These are phyloP conservation scores for Progne subis DNA, from an alignment of 2,113 vertebrate species.

Conservation along the genomic window DNA sequence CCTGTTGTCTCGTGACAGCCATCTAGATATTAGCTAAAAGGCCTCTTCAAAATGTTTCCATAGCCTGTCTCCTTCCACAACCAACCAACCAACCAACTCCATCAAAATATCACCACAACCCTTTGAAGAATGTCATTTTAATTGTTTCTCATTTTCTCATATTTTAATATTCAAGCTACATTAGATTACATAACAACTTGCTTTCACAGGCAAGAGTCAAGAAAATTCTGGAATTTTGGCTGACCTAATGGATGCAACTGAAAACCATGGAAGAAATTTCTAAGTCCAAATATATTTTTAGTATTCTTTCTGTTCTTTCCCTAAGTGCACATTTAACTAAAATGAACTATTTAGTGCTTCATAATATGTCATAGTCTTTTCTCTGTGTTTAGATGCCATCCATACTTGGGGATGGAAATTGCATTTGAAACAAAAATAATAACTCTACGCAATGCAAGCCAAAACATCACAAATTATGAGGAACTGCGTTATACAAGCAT, in stretches of 20 bases:
- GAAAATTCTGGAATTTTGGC: background rate
- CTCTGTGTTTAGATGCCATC: background rate
- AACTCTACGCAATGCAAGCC: fast-evolving
- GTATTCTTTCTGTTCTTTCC: background rate
- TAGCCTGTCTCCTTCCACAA: background rate
- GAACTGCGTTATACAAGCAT: background rate
- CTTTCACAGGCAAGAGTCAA: background rate
- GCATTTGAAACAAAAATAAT: background rate
- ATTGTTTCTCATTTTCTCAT: background rate
- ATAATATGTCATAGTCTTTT: background rate
- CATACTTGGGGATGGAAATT: background rate
- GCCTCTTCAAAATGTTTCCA: background rate
- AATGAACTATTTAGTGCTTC: background rate
- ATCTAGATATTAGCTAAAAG: background rate
- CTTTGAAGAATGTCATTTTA: background rate
- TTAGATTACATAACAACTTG: background rate
- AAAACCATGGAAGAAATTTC: background rate
- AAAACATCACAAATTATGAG: background rate
- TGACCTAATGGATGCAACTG: background rate
- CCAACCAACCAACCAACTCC: background rate
- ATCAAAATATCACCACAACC: background rate
- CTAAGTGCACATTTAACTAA: background rate
- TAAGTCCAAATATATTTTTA: background rate
- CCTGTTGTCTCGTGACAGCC: background rate
- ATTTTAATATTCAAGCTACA: background rate